Base-by-base conservation (phyloP, 2,888 invertebrate species). In the Agriotes lineatus region DNA sequence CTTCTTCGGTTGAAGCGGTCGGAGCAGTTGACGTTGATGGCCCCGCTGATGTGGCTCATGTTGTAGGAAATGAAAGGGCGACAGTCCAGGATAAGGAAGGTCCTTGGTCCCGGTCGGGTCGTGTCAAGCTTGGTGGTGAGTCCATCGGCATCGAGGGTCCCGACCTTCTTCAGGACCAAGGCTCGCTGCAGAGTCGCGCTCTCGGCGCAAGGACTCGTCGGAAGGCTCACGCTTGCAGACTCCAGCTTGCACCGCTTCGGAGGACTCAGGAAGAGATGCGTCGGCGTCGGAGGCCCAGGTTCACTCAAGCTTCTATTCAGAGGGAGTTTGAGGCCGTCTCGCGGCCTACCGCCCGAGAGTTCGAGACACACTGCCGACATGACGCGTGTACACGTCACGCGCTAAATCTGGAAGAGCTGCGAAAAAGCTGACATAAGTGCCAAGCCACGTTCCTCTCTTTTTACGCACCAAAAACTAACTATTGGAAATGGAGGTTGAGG, bases 31-130 rank as follows among this genome's bases (percentile, higher is more conserved):
- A 92, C 88, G 82, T 92, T 92, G 77, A 90, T 87, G 19, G 90
- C 89, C 37, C 90, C 91, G 65, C 86, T 85, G 72, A 92, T 88
- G 82, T 92, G 92, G 79, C 88, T 88, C 72, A 88, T 86, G 81
- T 92, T 91, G 85, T 89, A 92, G 66, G 90, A 88, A 73, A 91
- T 87, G 81, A 92, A 92, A 1, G 91, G 88, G 48, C 92, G 86
- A 80, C 91, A 90, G 80, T 92, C 91, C 58, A 91, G 81, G 5
- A 91, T 80, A 12, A 90, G 84, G 75, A 85, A 86, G 56, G 76
- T 73, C 72, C 77, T 78, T 14, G 77, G 75, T 2, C 79, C 80
- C 22, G 77, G 74, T 64, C 79, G 75, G 18, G 77, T 74, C 20
- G 75, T 79, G 69, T 83, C 82, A 69, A 88, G 80, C 72, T 85